Evolutionary conservation across 2,797 vertebrate species (phyloP), one percentile per base, ranked within the genome.

Genomic region (Argentina silus): DNA sequence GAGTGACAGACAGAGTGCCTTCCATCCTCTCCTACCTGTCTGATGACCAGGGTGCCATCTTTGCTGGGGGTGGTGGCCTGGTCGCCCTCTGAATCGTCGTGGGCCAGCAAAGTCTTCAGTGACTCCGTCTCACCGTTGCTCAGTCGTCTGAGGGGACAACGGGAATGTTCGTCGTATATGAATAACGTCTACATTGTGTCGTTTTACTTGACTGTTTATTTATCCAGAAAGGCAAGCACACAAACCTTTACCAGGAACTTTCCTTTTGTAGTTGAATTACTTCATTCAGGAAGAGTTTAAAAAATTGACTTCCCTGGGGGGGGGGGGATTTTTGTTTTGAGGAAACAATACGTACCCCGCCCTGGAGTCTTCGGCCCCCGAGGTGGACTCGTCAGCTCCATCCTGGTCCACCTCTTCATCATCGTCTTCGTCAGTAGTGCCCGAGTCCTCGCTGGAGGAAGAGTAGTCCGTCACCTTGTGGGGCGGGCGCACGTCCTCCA

Each of bases 61-160:
- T 98, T 98, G 77, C 94, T 97, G 68, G 97, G 97, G 2, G 96
- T 98, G 76, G 91, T 92, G 76, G 94, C 94, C 43, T 94, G 95
- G 72, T 98, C 96, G 77, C 94, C 96, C 87, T 98, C 97, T 0
- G 95, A 94, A 74, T 99, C 97, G 0, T 98, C 97, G 53, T 95
- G 95, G 27, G 97, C 95, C 14, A 98, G 95, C 96, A 98, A 96
- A 19, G 97, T 97, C 90, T 98, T 98, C 51, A 98, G 95, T 0
- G 97, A 98, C 78, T 96, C 96, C 0, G 95, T 97, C 89, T 99
- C 97, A 7, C 97, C 97, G 42, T 99, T 98, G 86, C 97, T 98
- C 87, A 97, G 83, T 82, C 95, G 95, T 82, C 91, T 91, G 55
- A 12, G 53, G 14, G 36, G 12, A 63, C 69, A 64, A 63, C 57